Base-by-base conservation (phyloP, 1,140 invertebrate species). In the Trachymyrmex septentrionalis region DNA sequence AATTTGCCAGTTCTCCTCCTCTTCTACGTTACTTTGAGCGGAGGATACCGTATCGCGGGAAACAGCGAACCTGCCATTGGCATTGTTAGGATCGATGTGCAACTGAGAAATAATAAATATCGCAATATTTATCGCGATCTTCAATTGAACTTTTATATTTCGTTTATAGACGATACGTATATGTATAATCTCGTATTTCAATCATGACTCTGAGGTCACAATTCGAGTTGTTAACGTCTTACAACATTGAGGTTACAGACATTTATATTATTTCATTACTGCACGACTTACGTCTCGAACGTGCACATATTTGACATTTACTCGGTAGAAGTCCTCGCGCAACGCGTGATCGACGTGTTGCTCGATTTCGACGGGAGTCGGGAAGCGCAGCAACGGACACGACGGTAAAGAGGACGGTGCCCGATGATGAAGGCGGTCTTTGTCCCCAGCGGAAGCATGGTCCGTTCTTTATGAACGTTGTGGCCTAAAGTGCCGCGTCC, bases 401-500 rank as follows among this genome's bases (percentile, higher is more conserved):
- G 77, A 73, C 27, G 75, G 86, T 76, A 77, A 69, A 66, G 82
- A 87, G 86, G 80, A 90, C 84, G 91, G 86, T 90, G 85, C n/a
- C 67, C 61, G 44, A 55, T 76, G 73, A 94, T 94, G 92, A 94
- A 94, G 91, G 93, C 91, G 69, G 90, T 78, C 93, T 94, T 93
- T 94, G 93, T 94, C 82, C 82, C 88, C 87, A 87, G 90, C 93
- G 93, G 93, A 94, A 94, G 92, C 92, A 92, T 93, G 93, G 85
- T 92, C 93, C 91, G 92, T 71, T 90, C 93, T 92, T 93, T 91
- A 89, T 91, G 88, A 87, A 88, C 91, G 88, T 89, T 90, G 87
- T 90, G 88, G 80, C 86, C 77, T 90, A 91, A 92, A 92, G 88
- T 92, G 73, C 80, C 59, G 48, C 71, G 73, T 81, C 85, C 86